Percentiles rank a stretch among this genome's conserved stretches.
phyloP scores from a whole-genome alignment of 2,113 vertebrate species.

The Heterochromis multidens region DNA sequence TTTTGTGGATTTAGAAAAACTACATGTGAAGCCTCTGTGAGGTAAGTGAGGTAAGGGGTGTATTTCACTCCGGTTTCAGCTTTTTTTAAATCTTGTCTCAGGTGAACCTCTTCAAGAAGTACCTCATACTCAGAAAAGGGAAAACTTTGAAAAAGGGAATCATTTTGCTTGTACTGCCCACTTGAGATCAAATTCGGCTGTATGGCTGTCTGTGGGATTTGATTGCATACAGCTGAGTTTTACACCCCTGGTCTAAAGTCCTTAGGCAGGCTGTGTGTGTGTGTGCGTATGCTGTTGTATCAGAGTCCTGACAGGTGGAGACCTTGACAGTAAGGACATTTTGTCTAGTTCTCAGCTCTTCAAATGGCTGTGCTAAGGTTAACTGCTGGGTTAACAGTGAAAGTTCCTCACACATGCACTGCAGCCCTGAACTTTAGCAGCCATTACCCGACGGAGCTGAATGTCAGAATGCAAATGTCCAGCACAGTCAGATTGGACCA shows the following conservation, averaged over 20 bases:
- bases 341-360: not conserved
- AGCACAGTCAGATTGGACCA: not conserved
- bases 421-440: not conserved
- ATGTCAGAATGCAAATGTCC: not conserved
- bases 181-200: not conserved
- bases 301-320: not conserved
- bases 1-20: not conserved
- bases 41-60: not conserved
- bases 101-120: not conserved
- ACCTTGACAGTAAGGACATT: not conserved
- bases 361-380: not conserved
- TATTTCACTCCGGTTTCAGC: not conserved
- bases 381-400: not conserved
- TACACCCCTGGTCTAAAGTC: not conserved
- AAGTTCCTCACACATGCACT: rapidly evolving
- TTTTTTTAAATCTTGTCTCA: not conserved
- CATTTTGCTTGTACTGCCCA: not conserved
- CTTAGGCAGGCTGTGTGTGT: not conserved
- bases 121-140: not conserved
- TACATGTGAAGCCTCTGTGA: not conserved
- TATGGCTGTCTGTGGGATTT: no score
- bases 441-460: rapidly evolving
- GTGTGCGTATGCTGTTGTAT: not conserved
- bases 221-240: not conserved
- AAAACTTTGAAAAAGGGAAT: not conserved